These are phyloP conservation scores for Hippolais icterina DNA, from an alignment of 2,113 vertebrate species.

Conservation along the genomic window DNA sequence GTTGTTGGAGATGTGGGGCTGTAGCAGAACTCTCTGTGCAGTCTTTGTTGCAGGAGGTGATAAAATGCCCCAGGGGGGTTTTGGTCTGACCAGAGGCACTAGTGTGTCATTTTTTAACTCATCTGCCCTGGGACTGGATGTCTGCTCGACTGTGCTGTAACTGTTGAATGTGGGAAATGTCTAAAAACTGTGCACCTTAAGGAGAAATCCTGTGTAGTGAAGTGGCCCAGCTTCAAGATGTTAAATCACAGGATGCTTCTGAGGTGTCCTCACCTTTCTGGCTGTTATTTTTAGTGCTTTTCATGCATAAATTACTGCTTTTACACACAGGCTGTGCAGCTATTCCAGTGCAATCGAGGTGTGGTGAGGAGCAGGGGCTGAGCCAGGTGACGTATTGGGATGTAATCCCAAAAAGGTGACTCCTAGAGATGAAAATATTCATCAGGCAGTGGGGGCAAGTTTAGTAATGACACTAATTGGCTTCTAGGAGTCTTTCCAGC, in stretches of 20 bases:
- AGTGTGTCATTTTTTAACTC: background rate
- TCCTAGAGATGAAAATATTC: background rate
- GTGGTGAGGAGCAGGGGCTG: background rate
- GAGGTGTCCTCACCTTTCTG: background rate
- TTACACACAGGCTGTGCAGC: background rate
- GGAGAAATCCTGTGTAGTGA: background rate
- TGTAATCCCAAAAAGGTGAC: background rate
- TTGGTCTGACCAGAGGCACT: accelerated
- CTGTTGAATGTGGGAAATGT: accelerated
- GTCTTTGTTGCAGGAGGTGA: background rate
- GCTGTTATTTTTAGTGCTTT: background rate
- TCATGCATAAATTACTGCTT: background rate
- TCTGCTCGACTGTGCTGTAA: accelerated
- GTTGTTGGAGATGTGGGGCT: background rate
- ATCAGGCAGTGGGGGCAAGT: background rate
- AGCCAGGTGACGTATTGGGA: accelerated
- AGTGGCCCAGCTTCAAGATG: background rate
- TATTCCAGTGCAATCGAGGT: accelerated
- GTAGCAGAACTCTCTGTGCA: background rate
- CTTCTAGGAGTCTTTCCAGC: background rate
- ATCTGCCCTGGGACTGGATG: background rate
- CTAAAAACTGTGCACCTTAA: background rate
- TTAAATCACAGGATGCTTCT: background rate
- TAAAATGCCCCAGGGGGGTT: accelerated
- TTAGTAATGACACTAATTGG: background rate